Percentiles rank a stretch among this genome's conserved stretches.
phyloP scores from a whole-genome alignment of 2,888 invertebrate genomes.

The Trachelus stipa region DNA sequence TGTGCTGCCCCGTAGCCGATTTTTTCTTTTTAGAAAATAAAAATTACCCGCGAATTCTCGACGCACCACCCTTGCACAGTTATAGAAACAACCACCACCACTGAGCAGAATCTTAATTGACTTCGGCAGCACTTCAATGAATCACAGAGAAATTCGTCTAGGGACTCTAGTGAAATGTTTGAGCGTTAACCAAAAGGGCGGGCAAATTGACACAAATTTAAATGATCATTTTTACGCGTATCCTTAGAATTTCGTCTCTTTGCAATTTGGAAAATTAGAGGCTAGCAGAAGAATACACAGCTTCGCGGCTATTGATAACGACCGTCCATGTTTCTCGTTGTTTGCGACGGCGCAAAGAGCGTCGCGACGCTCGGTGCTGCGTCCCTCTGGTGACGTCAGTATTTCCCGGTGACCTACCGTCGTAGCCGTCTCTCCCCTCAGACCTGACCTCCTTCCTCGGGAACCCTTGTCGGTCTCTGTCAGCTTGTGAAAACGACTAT shows the following conservation, averaged over 20 bases:
- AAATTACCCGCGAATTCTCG: background rate
- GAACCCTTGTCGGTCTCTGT: background rate
- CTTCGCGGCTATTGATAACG: conserved; percentile 35
- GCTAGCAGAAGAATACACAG: background rate
- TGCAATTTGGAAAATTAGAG: background rate
- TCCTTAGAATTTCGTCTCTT: background rate
- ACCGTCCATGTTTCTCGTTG: conserved; percentile 44
- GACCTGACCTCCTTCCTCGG: background rate
- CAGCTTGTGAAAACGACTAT: background rate
- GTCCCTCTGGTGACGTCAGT: conserved; percentile 6
- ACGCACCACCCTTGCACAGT: background rate
- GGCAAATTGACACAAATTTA: background rate
- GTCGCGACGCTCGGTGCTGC: background rate
- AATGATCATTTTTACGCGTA: background rate
- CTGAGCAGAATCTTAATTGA: background rate
- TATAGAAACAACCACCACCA: background rate
- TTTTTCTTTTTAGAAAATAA: background rate
- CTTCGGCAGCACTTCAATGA: background rate
- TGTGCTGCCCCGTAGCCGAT: background rate
- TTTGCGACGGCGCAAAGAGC: conserved; percentile 30
- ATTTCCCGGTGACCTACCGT: background rate
- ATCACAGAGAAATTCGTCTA: background rate
- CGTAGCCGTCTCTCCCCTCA: background rate
- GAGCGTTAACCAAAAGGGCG: background rate
- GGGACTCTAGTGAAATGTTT: background rate